Base-by-base conservation (phyloP, 2,113 vertebrate genomes). In the Parotia lawesii region DNA sequence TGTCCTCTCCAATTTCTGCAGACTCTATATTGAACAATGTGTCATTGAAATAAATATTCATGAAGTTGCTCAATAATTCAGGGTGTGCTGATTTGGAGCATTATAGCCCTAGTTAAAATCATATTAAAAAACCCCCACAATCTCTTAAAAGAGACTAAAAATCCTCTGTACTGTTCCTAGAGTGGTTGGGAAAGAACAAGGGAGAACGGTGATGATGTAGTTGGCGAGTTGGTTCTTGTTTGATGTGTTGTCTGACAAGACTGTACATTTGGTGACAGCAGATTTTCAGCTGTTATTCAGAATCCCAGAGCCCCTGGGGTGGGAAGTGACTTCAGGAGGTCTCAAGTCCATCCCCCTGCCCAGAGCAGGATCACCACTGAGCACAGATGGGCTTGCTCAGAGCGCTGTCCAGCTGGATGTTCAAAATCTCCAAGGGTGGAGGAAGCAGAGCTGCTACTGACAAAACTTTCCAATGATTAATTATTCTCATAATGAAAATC, bases 41-140 rank as follows among this genome's bases (percentile, higher is more conserved):
- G 42, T 88, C 83, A 81, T 72, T 78, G 90, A 96, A 94, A 95
- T 96, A 92, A 89, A 91, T 87, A 88, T 97, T 95, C 81, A 87
- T 40, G 92, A 92, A 88, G 72, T 48, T 58, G 22, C 76, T 98
- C 82, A 96, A 85, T 97, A 97, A 97, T 96, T 95, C 91, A 97
- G 85, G 70, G 70, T 70, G 38, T 77, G 66, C 69, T 81, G 77
- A 85, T 94, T 93, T 60, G 23, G 57, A 82, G 61, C 88, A 71
- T 71, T 95, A 91, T 12, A 91, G 35, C 25, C n/a, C n/a, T 70
- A 22, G 35, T 60, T 72, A 82, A 84, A 96, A 84, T 56, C 6
- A 27, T 42, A n/a, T 27, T 29, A 15, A 29, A 66, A 84, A 71
- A 72, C 27, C 2, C 1, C 5, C 13, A 35, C 10, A 42, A 2